Base-by-base conservation (phyloP, 2,113 vertebrate species). In the Corydoras maculifer region DNA sequence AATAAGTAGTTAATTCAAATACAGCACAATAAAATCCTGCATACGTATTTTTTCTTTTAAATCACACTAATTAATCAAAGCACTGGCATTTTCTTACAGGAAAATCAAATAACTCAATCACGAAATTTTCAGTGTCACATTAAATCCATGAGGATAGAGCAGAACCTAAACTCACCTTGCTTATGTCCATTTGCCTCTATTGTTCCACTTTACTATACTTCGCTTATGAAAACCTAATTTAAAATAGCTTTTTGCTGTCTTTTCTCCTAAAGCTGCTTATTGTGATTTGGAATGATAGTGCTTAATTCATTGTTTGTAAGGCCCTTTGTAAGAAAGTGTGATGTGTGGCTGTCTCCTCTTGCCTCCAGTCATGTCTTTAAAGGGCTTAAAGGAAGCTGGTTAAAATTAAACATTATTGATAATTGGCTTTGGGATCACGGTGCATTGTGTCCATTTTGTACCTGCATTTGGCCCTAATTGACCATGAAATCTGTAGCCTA, bases 331-430 rank as follows among this genome's bases (percentile, higher is more conserved):
- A 35, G 63, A 50, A 64, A 58, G 54, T 31, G 54, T 13, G 60
- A 25, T 58, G 58, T 8, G 60, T 68, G 62, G 50, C 61, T 30
- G 48, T 51, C 58, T 51, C 65, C 65, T 71, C 71, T 32, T 67
- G 58, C 68, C 61, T 18, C 58, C 48, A 7, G 49, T 53, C 55
- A 32, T 73, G 64, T 70, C 77, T 86, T 82, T 82, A 80, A 79
- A 88, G 79, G 83, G 84, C 74, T 81, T 84, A 77, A 79, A 75
- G 65, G 79, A 82, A 83, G 76, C 64, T 54, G 78, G 69, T 72
- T 81, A 70, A 90, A 91, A 90, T 90, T 86, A 90, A 90, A 85
- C 78, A 79, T 86, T 85, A 84, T 86, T 82, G 83, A 85, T 90
- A 90, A 88, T 88, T 90, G 85, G 77, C 81, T 86, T 77, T 77